Base-by-base conservation (phyloP, 1,140 invertebrate genomes). In the Dolichoris vasculosae region DNA sequence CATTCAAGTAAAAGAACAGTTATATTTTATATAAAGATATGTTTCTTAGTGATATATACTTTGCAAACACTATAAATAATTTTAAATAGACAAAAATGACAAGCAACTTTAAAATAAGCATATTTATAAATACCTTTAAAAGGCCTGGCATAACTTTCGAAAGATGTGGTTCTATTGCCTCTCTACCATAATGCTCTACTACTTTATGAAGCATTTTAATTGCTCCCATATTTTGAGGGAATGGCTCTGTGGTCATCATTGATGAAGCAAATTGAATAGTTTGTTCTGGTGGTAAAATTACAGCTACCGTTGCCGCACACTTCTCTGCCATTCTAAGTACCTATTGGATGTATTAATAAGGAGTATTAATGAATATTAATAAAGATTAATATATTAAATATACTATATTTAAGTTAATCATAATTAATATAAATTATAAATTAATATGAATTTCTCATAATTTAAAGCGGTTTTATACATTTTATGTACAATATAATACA, bases 151-250 rank as follows among this genome's bases (percentile, higher is more conserved):
- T 98, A 77, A 99, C 95, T 86, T 96, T 95, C 0, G 95, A 93
- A 67, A 99, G 94, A 89, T 96, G 95, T 76, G 96, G 95, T 89
- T 97, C 95, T 46, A 96, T 95, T 11, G 96, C 94, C 83, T 97
- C 95, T 26, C 94, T 89, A 3, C 95, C 94, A 87, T 96, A 94
- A 73, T 96, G 95, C 90, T 97, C 96, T 48, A 97, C 95, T 30
- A 98, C 95, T 93, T 97, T 97, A 0, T 96, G 97, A 79, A 99
- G 94, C 94, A 98, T 97, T 94, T 99, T 99, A 40, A 99, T 97
- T 73, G 98, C 98, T 87, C 97, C 97, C 90, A 98, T 95, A 90
- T 98, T 97, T 86, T 96, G 95, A 0, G 98, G 98, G 94, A 95
- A 98, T 43, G 96, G 95, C 89, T 96, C 96, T 11, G 97, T 97